Evolutionary conservation across 1,140 invertebrate species (phyloP).

Genomic region (Oedothorax gibbosus): DNA sequence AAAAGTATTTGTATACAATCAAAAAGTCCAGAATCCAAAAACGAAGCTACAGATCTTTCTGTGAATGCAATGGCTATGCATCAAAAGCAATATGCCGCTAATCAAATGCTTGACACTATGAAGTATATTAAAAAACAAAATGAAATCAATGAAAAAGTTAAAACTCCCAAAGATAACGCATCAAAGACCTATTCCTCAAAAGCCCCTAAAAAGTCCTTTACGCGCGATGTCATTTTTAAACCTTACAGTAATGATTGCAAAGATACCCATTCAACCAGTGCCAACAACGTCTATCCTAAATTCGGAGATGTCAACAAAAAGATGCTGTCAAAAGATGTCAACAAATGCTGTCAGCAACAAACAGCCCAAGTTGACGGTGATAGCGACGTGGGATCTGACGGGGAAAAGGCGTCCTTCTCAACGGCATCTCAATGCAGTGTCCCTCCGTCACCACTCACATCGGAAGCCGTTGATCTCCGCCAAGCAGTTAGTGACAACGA

Average conservation of each 20-base stretch:
- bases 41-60: neutral
- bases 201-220: neutral
- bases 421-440: constrained; percentile 6
- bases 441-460: constrained; percentile 15
- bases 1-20: neutral
- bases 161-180: neutral
- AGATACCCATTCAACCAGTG: neutral
- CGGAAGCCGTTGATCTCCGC: constrained; percentile 25
- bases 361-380: neutral
- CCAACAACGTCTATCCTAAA: neutral
- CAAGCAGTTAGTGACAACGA: constrained; percentile 11
- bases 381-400: constrained; percentile 10
- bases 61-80: neutral
- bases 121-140: neutral
- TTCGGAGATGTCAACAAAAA: neutral
- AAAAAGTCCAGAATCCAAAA: neutral
- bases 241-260: constrained; percentile 12
- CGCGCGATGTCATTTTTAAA: constrained; percentile 2
- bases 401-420: constrained; percentile 18
- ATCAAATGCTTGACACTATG: neutral
- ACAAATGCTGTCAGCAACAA: neutral
- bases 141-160: neutral
- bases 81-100: neutral
- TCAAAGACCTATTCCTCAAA: neutral
- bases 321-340: neutral